These are phyloP conservation scores for Trachythela sp. DNA, from an alignment of 64 coral and sea anemone genomes.

Conservation along the genomic window DNA sequence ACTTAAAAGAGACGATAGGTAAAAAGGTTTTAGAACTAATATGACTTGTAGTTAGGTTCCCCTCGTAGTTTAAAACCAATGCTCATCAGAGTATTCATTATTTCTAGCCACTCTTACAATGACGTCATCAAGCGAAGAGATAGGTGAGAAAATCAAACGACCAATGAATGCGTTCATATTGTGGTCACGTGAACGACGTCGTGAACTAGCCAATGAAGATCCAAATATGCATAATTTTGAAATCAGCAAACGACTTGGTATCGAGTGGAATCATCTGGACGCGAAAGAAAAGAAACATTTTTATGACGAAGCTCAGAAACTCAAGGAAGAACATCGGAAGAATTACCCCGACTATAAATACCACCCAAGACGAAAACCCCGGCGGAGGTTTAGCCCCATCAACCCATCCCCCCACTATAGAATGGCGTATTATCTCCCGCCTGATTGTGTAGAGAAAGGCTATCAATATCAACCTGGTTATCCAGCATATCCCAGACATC, in stretches of 20 bases:
- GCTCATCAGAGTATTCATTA: not conserved
- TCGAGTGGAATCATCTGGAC: slow-evolving; percentile 90
- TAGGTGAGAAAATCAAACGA: slow-evolving; percentile 82
- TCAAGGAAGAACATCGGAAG: slow-evolving; percentile 91
- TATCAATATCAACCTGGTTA: not conserved
- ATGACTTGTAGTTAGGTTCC: no score
- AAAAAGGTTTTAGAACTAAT: no score
- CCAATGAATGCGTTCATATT: slow-evolving; percentile 97
- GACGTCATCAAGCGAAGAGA: not conserved
- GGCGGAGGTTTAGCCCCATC: not conserved
- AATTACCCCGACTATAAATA: slow-evolving; percentile 94
- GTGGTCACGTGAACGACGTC: slow-evolving; percentile 88
- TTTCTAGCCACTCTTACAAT: not conserved
- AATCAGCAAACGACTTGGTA: slow-evolving; percentile 80
- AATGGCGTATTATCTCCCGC: not conserved
- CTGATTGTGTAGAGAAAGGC: not conserved
- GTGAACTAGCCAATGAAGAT: slow-evolving; percentile 87
- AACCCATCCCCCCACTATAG: not conserved
- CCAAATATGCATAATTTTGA: slow-evolving; percentile 99
- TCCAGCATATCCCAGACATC: not conserved
- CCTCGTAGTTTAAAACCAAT: no score
- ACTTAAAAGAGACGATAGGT: no score
- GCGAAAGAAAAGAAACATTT: slow-evolving; percentile 83
- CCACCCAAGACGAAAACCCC: slow-evolving; percentile 58
- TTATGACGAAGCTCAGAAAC: slow-evolving; percentile 81